Conservation (phyloP, 92 coral and sea anemone genomes). For the Actinostola sp. region DNA sequence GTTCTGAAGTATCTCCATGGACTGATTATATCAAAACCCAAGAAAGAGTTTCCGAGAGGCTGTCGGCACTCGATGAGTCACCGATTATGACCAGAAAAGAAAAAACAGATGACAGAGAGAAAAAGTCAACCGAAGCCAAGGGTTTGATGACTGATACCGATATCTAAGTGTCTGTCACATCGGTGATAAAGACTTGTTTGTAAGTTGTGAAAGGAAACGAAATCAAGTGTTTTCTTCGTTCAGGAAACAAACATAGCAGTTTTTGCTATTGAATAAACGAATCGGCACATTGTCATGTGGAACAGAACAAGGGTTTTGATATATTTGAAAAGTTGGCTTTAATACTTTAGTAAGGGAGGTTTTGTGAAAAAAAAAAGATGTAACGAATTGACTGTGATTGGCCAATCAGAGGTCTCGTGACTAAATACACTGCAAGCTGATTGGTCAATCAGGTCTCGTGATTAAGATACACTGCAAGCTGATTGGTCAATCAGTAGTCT, state of each 20-base stretch:
- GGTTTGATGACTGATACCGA: slow-evolving; percentile 60
- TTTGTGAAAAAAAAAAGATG: not conserved
- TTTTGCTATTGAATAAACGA: no score
- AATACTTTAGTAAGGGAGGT: no score
- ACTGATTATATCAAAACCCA: slow-evolving; percentile 79
- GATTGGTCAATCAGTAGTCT: no score
- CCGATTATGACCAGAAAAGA: slow-evolving; percentile 66
- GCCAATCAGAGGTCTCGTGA: not conserved
- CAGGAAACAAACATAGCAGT: no score
- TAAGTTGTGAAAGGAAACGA: not conserved
- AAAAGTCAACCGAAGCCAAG: slow-evolving; percentile 41
- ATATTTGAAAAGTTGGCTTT: not conserved
- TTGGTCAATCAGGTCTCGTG: slow-evolving; percentile 3
- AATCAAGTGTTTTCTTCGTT: no score
- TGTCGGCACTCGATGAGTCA: slow-evolving; percentile 74
- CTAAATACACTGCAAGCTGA: not conserved
- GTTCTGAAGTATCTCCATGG: slow-evolving; percentile 87
- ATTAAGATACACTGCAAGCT: no score
- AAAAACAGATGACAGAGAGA: slow-evolving; percentile 9
- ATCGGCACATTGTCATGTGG: not conserved
- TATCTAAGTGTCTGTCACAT: slow-evolving; percentile 36
- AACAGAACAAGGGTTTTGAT: not conserved
- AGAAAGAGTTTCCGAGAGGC: slow-evolving; percentile 76
- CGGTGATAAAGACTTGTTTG: not conserved
- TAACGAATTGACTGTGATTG: not conserved